Evolutionary conservation across 2,888 invertebrate species (phyloP).

Genomic region (Apamea anceps): DNA sequence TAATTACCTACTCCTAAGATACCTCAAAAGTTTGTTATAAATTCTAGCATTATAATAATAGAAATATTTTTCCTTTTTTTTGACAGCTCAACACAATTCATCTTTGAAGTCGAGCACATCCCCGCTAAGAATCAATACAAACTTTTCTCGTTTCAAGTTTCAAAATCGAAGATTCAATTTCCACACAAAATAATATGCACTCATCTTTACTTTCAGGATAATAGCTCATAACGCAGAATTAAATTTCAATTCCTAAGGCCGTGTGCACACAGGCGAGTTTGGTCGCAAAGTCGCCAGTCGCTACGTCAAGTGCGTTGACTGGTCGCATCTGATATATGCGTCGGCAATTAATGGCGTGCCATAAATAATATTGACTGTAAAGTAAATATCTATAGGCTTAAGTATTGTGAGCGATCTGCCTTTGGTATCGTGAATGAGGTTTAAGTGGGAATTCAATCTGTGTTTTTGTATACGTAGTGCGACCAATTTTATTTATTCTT

Average conservation of each 20-base stretch:
- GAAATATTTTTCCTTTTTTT: neutral
- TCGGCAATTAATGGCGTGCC: slow-evolving; percentile 75
- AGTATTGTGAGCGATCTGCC: slow-evolving; percentile 47
- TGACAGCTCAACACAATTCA: neutral
- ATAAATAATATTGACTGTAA: slow-evolving; percentile 76
- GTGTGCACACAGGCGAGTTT: slow-evolving; percentile 68
- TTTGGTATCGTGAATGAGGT: slow-evolving; percentile 56
- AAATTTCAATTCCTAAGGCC: slow-evolving; percentile 77
- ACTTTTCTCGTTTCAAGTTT: neutral
- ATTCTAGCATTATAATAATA: neutral
- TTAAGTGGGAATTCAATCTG: slow-evolving; percentile 59
- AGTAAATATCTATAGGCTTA: slow-evolving; percentile 66
- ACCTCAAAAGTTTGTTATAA: neutral
- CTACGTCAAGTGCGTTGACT: slow-evolving; percentile 73
- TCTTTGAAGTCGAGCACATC: neutral
- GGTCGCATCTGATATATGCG: slow-evolving; percentile 74
- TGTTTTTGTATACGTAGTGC: slow-evolving; percentile 9
- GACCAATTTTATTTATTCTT: slow-evolving; percentile 4
- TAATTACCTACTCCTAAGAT: neutral
- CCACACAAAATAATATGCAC: slow-evolving; percentile 55
- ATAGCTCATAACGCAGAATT: slow-evolving; percentile 74
- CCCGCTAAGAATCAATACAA: neutral
- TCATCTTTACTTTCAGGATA: slow-evolving; percentile 69
- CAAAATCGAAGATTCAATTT: neutral
- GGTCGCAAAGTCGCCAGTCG: slow-evolving; percentile 67